Evolutionary conservation across 1,140 invertebrate genomes (phyloP), one percentile per base, ranked within the genome.

Genomic region (Melipona quadrifasciata): DNA sequence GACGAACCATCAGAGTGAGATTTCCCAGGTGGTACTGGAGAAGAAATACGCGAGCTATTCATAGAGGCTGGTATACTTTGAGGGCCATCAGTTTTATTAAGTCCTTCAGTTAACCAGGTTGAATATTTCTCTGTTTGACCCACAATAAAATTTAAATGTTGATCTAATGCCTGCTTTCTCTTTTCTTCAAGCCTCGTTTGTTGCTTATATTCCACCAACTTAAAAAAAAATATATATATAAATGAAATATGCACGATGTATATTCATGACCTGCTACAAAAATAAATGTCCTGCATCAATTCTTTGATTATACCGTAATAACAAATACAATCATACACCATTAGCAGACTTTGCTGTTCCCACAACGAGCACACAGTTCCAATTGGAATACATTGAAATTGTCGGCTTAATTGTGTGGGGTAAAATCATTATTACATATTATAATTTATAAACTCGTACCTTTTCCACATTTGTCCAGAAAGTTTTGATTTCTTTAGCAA

Each of bases 101-200:
- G 96, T 79, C 97, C 97, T 93, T 98, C 98, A 16, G 98, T 98
- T 55, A 99, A 94, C 95, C 98, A 97, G 6, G 97, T 97, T 47
- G 99, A 99, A 95, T 99, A 99, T 93, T 99, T 99, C 95, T 99
- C 99, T 0, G 99, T 99, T 95, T 99, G 98, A 95, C 99, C 99
- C 70, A 99, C 99, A 92, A 99, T 99, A 92, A 99, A 99, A 94
- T 98, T 99, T 34, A 99, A 95, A 94, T 99, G 99, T 88, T 99
- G 97, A 95, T 99, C 99, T 67, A 99, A 95, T 0, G 98, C 98
- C 91, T 99, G 97, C 93, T 99, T 99, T 78, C 98, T 96, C 91
- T 99, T 99, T 91, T 99, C 98, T 93, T 99, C 99, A 39, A 99
- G 95, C 88, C 98, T 96, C 39, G 97, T 97, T 92, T 98, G 97